Evolutionary conservation across 2,113 vertebrate genomes (phyloP), one percentile per base, ranked within the genome.

Genomic region (Hippocampus zosterae): DNA sequence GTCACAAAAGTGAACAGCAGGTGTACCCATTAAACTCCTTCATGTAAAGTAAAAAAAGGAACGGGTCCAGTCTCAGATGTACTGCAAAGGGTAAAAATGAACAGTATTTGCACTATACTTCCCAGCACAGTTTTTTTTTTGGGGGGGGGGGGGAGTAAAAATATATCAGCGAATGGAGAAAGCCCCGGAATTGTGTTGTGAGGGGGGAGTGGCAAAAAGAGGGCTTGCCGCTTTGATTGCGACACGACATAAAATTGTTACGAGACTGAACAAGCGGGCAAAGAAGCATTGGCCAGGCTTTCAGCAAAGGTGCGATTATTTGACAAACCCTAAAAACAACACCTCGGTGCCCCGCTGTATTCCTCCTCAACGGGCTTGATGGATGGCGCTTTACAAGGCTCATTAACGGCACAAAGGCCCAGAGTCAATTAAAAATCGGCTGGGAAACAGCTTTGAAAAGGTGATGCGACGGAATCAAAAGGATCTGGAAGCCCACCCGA

Each of bases 401-500:
- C 76, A 56, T 84, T 82, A 80, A 74, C 25, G 68, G 69, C 68
- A 71, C 61, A 69, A 71, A 84, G 68, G 25, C 7, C 57, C 59
- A 40, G 40, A 70, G 76, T 70, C 73, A 83, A 87, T 86, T 46
- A 80, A 86, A 84, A 83, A 77, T 19, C 27, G 52, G 60, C 74
- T 63, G 33, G 19, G 44, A 81, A 88, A 15, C 82, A 84, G 85
- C 79, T 86, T 84, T 78, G 65, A 67, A 75, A 82, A 88, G 84
- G 87, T 84, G 85, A 78, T 44, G 61, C 76, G 75, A 50, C 5
- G 13, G 59, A 86, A 85, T 87, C 82, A 86, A 90, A 84, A 79
- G 82, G 71, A 72, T 65, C 70, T 55, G 1, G 40, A 69, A 73
- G 84, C 79, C 85, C 88, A 86, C 83, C 85, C 33, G 33, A 37